Percentiles rank a stretch among this genome's conserved stretches.
Evolutionary conservation across 2,113 vertebrate species (phyloP).

Genomic region (Trachemys scripta): DNA sequence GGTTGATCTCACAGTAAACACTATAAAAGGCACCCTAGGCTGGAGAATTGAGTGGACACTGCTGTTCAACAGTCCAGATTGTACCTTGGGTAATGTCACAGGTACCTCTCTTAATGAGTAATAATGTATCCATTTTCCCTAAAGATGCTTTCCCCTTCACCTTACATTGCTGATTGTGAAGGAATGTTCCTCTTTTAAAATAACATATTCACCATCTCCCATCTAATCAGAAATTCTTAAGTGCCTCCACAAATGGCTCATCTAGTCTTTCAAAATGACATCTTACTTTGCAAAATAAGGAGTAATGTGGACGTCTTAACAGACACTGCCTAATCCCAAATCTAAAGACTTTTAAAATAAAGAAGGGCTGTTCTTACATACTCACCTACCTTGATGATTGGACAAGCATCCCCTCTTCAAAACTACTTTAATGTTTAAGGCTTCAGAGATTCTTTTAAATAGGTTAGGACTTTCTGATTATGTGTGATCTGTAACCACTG

Average conservation of each 20-base stretch:
- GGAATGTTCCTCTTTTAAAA: not conserved
- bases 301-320: constrained; percentile 37
- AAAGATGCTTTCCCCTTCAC: not conserved
- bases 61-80: not conserved
- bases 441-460: not conserved
- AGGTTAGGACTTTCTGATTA: constrained; percentile 5
- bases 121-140: not conserved
- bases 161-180: not conserved
- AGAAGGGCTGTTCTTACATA: constrained; percentile 9
- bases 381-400: not conserved
- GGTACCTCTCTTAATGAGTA: not conserved
- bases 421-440: not conserved
- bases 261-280: constrained; percentile 12
- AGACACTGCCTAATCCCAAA: not conserved
- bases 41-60: not conserved
- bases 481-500: not conserved
- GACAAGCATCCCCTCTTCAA: not conserved
- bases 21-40: not conserved
- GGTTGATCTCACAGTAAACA: not conserved
- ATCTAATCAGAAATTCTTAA: not conserved
- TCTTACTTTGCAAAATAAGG: not conserved
- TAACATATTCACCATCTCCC: not conserved
- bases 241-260: not conserved
- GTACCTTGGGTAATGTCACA: not conserved
- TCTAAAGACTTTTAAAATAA: not conserved